Evolutionary conservation across 1,140 invertebrate species (phyloP), one percentile per base, ranked within the genome.

Genomic region (Hylaeus volcanicus): DNA sequence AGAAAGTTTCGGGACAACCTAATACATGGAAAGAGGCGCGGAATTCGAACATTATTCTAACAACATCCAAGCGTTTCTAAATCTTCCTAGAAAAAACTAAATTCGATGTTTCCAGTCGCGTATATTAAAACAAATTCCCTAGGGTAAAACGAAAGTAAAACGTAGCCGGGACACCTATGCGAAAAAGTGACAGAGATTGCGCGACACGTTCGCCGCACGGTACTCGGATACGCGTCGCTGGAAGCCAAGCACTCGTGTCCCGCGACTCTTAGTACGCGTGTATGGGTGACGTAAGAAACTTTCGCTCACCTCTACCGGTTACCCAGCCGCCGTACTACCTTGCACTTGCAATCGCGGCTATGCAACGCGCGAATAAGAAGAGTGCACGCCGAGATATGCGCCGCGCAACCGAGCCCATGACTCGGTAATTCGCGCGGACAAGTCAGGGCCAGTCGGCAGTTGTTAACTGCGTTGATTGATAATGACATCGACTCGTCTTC

Each of bases 341-440:
- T 91, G 91, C 90, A 91, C 91, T 92, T 91, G 90, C 88, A 83
- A 79, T 83, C 71, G 79, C 84, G 79, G 68, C 73, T 88, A 74
- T 81, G 77, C 66, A 79, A 73, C 71, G 68, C 56, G 76, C 72
- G 63, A 82, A 53, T 74, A 81, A 76, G 69, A 81, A 76, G 69
- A 61, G 70, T 60, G 74, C 79, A 82, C 79, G 69, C 84, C 64
- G 80, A 81, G 79, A 81, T 81, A 81, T 82, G 75, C 60, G 15
- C 66, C 37, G 74, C 45, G 74, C 72, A 73, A 66, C 43, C 53
- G 65, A 82, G 81, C 53, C 75, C 75, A 8, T 66, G 75, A 82
- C 81, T 79, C 55, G 77, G 77, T 83, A 74, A 83, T 83, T 80
- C 77, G 53, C 77, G 71, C 75, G 69, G 66, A 71, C 72, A 65